These are phyloP conservation scores for Alligator sinensis DNA, from an alignment of 2,113 vertebrate genomes.

Conservation along the genomic window DNA sequence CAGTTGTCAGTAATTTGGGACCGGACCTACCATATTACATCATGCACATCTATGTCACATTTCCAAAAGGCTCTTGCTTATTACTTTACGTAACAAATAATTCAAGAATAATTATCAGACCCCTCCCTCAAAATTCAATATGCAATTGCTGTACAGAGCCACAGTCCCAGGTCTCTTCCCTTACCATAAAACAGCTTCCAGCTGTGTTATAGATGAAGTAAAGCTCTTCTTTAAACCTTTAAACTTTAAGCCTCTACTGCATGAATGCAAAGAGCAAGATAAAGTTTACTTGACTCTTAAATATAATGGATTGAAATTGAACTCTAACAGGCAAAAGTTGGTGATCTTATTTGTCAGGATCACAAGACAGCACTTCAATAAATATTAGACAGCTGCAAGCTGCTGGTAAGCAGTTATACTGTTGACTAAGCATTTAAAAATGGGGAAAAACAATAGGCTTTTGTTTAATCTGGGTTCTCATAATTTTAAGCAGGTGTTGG, in stretches of 20 bases:
- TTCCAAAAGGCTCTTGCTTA: slow-evolving; percentile 14
- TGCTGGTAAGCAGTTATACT: neutral
- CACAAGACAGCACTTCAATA: neutral
- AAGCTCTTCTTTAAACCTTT: neutral
- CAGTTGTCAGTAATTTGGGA: slow-evolving; percentile 10
- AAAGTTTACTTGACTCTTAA: neutral
- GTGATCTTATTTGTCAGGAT: neutral
- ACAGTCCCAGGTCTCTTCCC: neutral
- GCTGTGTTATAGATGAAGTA: neutral
- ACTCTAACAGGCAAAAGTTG: neutral
- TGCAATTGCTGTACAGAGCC: neutral
- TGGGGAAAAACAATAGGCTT: neutral
- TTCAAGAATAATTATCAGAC: slow-evolving; percentile 27
- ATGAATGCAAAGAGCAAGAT: neutral
- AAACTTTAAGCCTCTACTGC: neutral
- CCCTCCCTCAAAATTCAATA: slow-evolving; percentile 36
- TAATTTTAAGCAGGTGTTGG: no score
- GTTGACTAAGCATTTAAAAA: neutral
- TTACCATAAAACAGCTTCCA: neutral
- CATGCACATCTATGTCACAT: slow-evolving; percentile 30
- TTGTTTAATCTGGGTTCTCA: neutral
- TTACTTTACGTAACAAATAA: neutral
- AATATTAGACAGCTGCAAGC: neutral
- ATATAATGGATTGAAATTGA: no score
- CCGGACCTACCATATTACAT: slow-evolving; percentile 1